Conservation (phyloP, 2,113 vertebrate genomes). For the Dicrurus megarhynchus region DNA sequence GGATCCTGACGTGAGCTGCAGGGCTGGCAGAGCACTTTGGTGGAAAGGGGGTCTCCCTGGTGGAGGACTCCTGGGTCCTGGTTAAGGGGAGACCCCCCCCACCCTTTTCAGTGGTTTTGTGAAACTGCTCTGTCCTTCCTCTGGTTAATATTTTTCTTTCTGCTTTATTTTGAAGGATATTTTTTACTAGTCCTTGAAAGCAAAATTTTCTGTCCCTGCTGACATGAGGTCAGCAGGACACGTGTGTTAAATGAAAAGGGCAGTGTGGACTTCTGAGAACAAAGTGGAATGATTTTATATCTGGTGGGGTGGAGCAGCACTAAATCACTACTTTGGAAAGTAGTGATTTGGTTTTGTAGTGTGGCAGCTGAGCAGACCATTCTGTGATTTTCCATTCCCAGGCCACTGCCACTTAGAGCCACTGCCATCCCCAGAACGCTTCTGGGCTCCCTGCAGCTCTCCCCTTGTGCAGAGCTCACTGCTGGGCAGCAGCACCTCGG, state of each 20-base stretch:
- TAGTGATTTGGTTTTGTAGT: neutral
- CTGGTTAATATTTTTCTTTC: neutral
- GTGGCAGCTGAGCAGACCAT: neutral
- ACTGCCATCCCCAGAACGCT: neutral
- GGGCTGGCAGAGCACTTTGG: neutral
- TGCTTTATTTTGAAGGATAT: neutral
- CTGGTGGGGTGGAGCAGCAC: neutral
- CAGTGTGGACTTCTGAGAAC: neutral
- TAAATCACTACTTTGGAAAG: neutral
- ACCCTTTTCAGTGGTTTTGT: neutral
- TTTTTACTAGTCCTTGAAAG: neutral
- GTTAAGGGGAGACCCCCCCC: neutral
- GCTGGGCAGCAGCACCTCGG: rapidly evolving
- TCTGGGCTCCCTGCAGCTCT: neutral
- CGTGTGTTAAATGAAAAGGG: neutral
- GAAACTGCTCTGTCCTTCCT: neutral
- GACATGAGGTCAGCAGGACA: neutral
- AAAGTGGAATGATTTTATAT: neutral
- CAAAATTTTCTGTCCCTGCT: neutral
- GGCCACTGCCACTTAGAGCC: neutral
- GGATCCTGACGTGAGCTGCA: neutral
- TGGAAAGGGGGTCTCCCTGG: neutral
- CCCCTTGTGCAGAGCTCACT: neutral
- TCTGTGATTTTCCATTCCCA: neutral
- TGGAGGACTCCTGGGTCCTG: neutral